These are phyloP conservation scores for Entomyzon cyanotis DNA, from an alignment of 2,113 vertebrate species.

Conservation along the genomic window DNA sequence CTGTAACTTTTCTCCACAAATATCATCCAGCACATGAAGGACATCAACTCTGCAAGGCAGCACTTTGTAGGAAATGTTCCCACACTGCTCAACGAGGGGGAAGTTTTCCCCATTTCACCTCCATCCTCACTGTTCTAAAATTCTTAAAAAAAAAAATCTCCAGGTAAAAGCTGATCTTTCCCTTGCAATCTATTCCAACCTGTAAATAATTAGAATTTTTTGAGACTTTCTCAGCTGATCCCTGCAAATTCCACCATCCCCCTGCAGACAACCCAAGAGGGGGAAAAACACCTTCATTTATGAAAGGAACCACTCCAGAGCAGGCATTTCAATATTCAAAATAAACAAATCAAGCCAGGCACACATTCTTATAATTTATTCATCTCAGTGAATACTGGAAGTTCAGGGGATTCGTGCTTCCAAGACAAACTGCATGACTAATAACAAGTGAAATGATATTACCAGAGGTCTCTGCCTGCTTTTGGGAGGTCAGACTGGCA, in stretches of 20 bases:
- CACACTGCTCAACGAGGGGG: not conserved
- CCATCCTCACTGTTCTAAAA: not conserved
- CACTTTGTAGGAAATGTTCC: not conserved
- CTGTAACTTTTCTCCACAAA: not conserved
- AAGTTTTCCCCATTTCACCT: not conserved
- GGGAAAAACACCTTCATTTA: not conserved
- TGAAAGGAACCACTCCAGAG: not conserved
- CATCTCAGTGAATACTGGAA: not conserved
- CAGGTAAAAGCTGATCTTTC: not conserved
- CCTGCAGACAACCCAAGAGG: not conserved
- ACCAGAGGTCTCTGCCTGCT: slow-evolving; percentile 5
- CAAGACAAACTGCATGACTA: slow-evolving; percentile 33
- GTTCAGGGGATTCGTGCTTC: slow-evolving; percentile 4
- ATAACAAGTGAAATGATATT: slow-evolving; percentile 10
- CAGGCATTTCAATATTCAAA: slow-evolving; percentile 13
- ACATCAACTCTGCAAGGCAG: accelerated
- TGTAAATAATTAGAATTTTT: not conserved
- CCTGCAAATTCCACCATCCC: not conserved
- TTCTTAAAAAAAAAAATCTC: not conserved
- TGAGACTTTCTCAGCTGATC: not conserved
- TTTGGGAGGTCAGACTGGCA: not conserved
- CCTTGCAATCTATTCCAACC: accelerated
- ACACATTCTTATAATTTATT: slow-evolving; percentile 44
- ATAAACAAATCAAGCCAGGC: slow-evolving; percentile 21
- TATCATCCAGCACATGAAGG: accelerated